A percentile compares a stretch with the other conserved stretches of the same genome.
Conservation (phyloP, 2,113 vertebrate species). For the Regulus satrapa region DNA sequence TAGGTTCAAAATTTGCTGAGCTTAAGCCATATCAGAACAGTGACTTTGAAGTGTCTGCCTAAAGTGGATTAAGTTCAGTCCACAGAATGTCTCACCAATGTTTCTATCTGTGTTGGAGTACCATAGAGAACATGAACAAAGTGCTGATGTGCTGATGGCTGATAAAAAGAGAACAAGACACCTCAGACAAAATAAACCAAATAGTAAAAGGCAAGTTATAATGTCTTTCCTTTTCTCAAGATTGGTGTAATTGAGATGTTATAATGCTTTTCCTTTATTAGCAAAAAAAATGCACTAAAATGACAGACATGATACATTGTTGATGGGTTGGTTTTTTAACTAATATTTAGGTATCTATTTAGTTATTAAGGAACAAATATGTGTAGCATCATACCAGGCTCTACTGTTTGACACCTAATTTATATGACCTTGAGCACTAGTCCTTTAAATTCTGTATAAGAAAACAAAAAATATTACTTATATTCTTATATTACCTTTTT, state of each 20-base stretch:
- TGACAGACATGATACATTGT: neutral
- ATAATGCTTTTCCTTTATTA: neutral
- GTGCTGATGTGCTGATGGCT: neutral
- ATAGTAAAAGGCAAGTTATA: neutral
- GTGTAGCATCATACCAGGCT: neutral
- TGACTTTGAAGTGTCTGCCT: neutral
- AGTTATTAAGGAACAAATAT: neutral
- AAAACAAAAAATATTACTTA: neutral
- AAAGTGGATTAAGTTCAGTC: neutral
- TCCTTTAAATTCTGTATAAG: neutral
- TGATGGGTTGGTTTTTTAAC: neutral
- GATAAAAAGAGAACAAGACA: neutral
- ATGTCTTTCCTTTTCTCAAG: neutral
- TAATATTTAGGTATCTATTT: neutral
- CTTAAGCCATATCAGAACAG: neutral
- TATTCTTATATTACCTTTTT: no score
- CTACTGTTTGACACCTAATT: neutral
- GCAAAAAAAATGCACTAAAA: neutral
- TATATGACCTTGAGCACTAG: neutral
- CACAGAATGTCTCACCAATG: neutral
- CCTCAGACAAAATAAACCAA: neutral
- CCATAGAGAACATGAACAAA: neutral
- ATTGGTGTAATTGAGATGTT: neutral
- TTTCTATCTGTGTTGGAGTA: neutral
- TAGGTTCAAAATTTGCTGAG: neutral